Evolutionary conservation across 2,797 vertebrate genomes (phyloP), one percentile per base, ranked within the genome.

Genomic region (Trichosurus vulpecula): DNA sequence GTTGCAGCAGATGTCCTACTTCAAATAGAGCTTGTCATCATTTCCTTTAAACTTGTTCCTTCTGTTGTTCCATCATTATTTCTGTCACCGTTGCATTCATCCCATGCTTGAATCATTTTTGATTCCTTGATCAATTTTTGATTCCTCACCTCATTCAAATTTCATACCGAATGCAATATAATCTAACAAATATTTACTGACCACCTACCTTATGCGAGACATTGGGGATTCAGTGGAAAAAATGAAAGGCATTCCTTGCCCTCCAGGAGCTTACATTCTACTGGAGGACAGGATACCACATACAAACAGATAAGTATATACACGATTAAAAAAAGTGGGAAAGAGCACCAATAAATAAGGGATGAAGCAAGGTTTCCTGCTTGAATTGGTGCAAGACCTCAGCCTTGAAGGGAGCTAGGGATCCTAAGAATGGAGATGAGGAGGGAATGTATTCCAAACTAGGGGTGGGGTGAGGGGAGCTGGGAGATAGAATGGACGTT

Each of bases 401-500:
- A 47, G 19, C 19, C n/a, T 41, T 81, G 66, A 81, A 41, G n/a
- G n/a, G 41, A 41, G 3, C 6, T 41, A 25, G 19, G 4, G 1
- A 47, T 81, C 47, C 19, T 47, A 81, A 81, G n/a, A 81, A 47
- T 81, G 66, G 66, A 81, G 22, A 8, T 41, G n/a, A 81, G 19
- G n/a, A 81, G 2, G 2, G n/a, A 47, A 25, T 81, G 6, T 22
- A 22, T 81, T 47, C n/a, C 66, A 47, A 81, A 41, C 19, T 25
- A 14, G 16, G 0, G 13, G 6, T 74, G 61, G 6, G 16, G 2
- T 22, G 2, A 41, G 6, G 2, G n/a, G 19, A 41, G 0, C n/a
- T 81, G n/a, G 19, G 66, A 41, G 19, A 81, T 81, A 74, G 16
- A 74, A 74, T 74, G 1, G 35, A 74, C n/a, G 16, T 81, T 58